Conservation (phyloP, 1,140 invertebrate genomes). For the Sinella curviseta region DNA sequence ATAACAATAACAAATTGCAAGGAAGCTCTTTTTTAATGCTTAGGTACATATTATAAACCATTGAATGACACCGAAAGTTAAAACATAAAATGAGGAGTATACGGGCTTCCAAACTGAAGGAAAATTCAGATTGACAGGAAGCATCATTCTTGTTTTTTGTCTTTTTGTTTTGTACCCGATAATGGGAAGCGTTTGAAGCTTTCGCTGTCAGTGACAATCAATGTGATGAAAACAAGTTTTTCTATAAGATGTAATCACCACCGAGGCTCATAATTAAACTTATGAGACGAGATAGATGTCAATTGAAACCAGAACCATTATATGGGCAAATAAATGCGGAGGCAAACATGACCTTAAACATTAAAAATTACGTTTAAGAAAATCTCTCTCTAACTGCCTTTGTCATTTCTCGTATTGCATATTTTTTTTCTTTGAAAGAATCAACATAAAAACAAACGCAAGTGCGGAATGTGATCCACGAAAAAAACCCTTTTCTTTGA, state of each 20-base stretch:
- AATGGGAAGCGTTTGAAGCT: background rate
- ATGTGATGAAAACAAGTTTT: background rate
- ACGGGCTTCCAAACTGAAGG: background rate
- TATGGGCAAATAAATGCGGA: background rate
- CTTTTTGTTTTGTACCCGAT: too few species aligned
- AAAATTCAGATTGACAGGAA: constrained; percentile 23
- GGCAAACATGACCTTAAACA: constrained; percentile 10
- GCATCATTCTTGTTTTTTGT: background rate
- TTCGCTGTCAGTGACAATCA: constrained; percentile 24
- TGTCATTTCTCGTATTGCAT: too few species aligned
- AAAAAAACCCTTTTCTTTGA: too few species aligned
- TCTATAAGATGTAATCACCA: constrained; percentile 13
- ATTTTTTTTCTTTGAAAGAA: too few species aligned
- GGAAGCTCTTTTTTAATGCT: background rate
- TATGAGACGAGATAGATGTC: background rate
- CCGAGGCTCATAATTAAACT: constrained; percentile 22
- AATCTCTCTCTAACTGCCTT: too few species aligned
- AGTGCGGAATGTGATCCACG: too few species aligned
- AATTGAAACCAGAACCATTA: constrained; percentile 15
- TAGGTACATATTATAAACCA: too few species aligned
- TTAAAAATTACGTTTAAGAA: constrained; percentile 14
- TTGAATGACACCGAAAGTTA: too few species aligned
- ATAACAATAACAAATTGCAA: constrained; percentile 11
- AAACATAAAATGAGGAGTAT: too few species aligned
- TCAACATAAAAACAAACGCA: too few species aligned